Evolutionary conservation across 1,140 invertebrate genomes (phyloP).

Genomic region (Popillia japonica): DNA sequence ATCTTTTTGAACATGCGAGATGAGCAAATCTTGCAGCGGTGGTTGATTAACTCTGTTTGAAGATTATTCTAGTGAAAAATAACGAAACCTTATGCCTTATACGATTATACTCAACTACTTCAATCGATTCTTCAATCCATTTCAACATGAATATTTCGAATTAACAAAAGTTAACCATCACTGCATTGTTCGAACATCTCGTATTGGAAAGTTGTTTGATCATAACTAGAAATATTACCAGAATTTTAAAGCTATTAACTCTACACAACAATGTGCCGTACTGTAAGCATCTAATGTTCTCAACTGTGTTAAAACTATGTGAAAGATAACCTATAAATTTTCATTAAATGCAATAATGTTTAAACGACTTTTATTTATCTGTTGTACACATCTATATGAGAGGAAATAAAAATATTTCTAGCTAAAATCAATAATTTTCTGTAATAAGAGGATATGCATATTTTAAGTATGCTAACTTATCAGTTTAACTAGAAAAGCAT

Average conservation of each 20-base stretch:
- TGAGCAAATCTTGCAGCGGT: too few relatives aligned
- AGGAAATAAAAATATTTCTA: background rate
- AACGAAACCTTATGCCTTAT: too few relatives aligned
- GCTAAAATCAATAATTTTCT: background rate
- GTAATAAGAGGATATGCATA: background rate
- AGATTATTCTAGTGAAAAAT: too few relatives aligned
- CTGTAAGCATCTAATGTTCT: background rate
- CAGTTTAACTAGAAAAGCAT: background rate
- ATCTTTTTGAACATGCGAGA: background rate
- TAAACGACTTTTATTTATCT: background rate
- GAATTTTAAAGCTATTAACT: background rate
- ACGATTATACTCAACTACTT: too few relatives aligned
- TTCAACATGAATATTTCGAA: too few relatives aligned
- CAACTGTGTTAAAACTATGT: constrained; percentile 3
- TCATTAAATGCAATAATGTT: background rate
- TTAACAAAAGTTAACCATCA: too few relatives aligned
- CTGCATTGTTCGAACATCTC: background rate
- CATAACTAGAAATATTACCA: constrained; percentile 2
- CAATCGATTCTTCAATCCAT: too few relatives aligned
- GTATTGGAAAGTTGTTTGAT: constrained; percentile 21
- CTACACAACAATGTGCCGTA: background rate
- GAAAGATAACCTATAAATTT: background rate
- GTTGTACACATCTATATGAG: background rate
- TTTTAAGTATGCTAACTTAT: background rate
- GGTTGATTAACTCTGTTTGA: too few relatives aligned